These are phyloP conservation scores for Drosophila barbarae DNA, from an alignment of 2,888 invertebrate genomes.

Conservation along the genomic window DNA sequence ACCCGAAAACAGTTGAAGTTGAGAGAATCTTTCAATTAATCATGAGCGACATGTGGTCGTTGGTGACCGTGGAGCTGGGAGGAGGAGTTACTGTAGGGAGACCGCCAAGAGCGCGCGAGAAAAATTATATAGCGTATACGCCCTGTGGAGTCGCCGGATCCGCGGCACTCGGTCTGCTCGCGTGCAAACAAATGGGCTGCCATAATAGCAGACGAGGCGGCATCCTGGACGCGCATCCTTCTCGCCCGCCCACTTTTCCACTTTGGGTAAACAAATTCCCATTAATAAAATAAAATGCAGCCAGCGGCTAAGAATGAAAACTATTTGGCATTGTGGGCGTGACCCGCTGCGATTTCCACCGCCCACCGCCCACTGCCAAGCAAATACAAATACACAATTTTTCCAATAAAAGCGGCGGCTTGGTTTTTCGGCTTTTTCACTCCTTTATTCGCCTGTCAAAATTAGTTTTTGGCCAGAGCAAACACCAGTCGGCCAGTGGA, in stretches of 20 bases:
- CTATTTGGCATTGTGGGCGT: constrained; percentile 58
- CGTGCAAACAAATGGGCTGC: constrained; percentile 66
- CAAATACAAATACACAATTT: constrained; percentile 40
- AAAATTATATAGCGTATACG: constrained; percentile 70
- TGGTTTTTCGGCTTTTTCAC: constrained; percentile 1
- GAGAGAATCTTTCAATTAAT: constrained; percentile 70
- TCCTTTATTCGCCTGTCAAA: constrained; percentile 20
- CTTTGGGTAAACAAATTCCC: constrained; percentile 49
- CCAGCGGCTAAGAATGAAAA: constrained; percentile 41
- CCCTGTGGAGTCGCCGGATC: constrained; percentile 37
- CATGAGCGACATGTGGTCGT: constrained; percentile 71
- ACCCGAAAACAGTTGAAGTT: constrained; percentile 53
- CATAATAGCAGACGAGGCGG: constrained; percentile 56
- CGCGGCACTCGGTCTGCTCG: constrained; percentile 28
- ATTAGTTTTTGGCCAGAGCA: constrained; percentile 54
- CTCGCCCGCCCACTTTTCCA: constrained; percentile 1
- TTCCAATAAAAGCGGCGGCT: constrained; percentile 49
- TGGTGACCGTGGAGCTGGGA: constrained; percentile 6
- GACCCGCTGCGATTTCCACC: constrained; percentile 25
- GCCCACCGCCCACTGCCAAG: constrained; percentile 9
- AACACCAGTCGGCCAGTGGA: constrained; percentile 27
- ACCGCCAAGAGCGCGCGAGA: constrained; percentile 68
- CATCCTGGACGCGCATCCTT: constrained; percentile 40
- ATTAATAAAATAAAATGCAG: constrained; percentile 65
- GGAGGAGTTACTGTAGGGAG: constrained; percentile 7